Conservation (phyloP, 1,140 invertebrate genomes). For the Chrysopa pallens region DNA sequence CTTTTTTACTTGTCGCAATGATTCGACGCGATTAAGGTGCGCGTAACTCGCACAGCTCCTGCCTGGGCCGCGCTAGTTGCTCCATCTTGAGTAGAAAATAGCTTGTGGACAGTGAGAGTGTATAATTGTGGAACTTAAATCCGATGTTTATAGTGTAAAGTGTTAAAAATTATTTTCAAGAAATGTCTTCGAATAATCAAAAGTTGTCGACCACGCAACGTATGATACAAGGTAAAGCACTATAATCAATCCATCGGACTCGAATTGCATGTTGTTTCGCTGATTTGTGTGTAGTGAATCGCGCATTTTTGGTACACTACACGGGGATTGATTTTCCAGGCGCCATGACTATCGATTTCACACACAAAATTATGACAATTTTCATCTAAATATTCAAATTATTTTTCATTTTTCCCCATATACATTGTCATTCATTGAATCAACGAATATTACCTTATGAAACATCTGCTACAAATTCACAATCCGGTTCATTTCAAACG, state of each 20-base stretch:
- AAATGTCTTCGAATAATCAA: conserved; percentile 25
- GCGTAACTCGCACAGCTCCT: conserved; percentile 16
- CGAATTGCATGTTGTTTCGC: neutral
- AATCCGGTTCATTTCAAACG: too few species aligned
- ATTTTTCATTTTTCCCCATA: too few species aligned
- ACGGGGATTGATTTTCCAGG: conserved; percentile 23
- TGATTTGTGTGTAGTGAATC: conserved; percentile 5
- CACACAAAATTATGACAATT: conserved; percentile 11
- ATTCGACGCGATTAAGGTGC: conserved; percentile 17
- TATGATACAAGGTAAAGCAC: conserved; percentile 23
- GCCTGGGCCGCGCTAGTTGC: conserved; percentile 21
- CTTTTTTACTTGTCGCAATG: conserved; percentile 7
- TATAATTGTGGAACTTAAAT: conserved; percentile 20
- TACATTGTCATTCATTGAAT: too few species aligned
- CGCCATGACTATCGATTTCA: conserved; percentile 27
- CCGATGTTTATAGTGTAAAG: conserved; percentile 26
- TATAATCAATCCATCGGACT: neutral
- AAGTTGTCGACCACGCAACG: conserved; percentile 25
- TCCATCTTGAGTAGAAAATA: conserved; percentile 27
- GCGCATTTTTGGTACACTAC: conserved; percentile 13
- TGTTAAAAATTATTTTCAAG: conserved; percentile 19
- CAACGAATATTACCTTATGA: too few species aligned
- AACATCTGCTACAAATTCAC: too few species aligned
- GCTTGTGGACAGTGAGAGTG: conserved; percentile 21
- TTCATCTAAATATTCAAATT: neutral